These are phyloP conservation scores for Micrasema minimum DNA, from an alignment of 1,140 invertebrate species.

Conservation along the genomic window DNA sequence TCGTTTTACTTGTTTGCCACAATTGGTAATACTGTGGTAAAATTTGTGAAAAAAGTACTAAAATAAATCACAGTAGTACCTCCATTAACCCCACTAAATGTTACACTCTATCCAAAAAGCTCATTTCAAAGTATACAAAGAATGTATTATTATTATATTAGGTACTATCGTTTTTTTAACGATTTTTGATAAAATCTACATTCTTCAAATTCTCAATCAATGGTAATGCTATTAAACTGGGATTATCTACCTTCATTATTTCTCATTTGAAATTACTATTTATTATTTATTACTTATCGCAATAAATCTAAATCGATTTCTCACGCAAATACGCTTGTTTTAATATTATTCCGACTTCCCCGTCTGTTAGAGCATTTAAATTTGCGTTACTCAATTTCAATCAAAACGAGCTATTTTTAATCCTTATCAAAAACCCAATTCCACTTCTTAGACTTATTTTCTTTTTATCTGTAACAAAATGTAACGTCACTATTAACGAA, in stretches of 20 bases:
- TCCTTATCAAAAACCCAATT: slow-evolving; percentile 25
- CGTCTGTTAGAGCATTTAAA: not conserved
- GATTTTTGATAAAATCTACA: no score
- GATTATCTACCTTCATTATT: slow-evolving; percentile 18
- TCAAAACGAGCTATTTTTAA: slow-evolving; percentile 16
- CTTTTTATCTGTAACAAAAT: slow-evolving; percentile 9
- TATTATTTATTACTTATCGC: slow-evolving; percentile 4
- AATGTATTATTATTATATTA: no score
- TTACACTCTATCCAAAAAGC: no score
- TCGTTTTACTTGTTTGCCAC: no score
- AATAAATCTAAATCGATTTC: slow-evolving; percentile 27
- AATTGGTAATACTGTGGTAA: no score
- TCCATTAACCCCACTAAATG: no score
- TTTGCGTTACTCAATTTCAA: slow-evolving; percentile 22
- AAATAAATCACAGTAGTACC: no score
- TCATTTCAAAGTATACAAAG: no score
- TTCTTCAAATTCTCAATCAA: not conserved
- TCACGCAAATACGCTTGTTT: slow-evolving; percentile 23
- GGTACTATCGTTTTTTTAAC: no score
- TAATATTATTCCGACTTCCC: not conserved
- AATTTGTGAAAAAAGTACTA: no score
- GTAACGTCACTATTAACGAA: slow-evolving; percentile 4
- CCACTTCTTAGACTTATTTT: slow-evolving; percentile 20
- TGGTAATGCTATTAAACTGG: not conserved
- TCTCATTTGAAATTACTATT: not conserved